These are phyloP conservation scores for Probaryconus sp. DNA, from an alignment of 1,140 invertebrate genomes.

Conservation along the genomic window DNA sequence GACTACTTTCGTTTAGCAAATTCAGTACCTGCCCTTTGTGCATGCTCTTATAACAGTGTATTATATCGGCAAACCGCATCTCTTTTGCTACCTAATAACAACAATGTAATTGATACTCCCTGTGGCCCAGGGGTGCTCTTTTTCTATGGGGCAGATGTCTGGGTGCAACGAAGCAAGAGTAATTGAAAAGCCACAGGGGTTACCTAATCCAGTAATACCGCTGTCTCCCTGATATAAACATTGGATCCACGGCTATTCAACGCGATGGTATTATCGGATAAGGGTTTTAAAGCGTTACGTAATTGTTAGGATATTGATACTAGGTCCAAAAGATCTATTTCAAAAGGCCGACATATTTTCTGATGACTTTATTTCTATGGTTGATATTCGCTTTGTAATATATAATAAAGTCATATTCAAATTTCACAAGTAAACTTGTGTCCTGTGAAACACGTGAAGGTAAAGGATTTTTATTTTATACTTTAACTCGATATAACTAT, in stretches of 20 bases:
- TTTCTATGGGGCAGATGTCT: constrained; percentile 73
- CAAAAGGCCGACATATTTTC: background rate
- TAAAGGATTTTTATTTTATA: too few species aligned
- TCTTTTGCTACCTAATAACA: constrained; percentile 72
- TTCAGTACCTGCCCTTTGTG: constrained; percentile 65
- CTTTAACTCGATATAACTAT: too few species aligned
- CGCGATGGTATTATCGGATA: constrained; percentile 45
- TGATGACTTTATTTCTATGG: constrained; percentile 30
- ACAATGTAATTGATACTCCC: constrained; percentile 78
- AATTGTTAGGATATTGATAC: constrained; percentile 32
- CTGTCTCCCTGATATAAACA: constrained; percentile 70
- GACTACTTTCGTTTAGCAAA: constrained; percentile 18
- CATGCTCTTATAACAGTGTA: constrained; percentile 76
- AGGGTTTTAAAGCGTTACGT: constrained; percentile 54
- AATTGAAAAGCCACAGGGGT: constrained; percentile 77
- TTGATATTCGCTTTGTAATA: too few species aligned
- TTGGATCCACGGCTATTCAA: constrained; percentile 36
- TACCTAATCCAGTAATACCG: constrained; percentile 76
- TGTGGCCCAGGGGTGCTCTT: constrained; percentile 30
- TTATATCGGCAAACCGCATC: constrained; percentile 74
- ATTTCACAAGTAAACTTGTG: too few species aligned
- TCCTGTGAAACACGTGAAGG: too few species aligned
- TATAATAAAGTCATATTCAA: too few species aligned
- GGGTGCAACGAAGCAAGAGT: constrained; percentile 66
- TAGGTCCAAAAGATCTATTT: background rate